phyloP scores from a whole-genome alignment of 2,888 invertebrate species.

The Apotomis turbidana region DNA sequence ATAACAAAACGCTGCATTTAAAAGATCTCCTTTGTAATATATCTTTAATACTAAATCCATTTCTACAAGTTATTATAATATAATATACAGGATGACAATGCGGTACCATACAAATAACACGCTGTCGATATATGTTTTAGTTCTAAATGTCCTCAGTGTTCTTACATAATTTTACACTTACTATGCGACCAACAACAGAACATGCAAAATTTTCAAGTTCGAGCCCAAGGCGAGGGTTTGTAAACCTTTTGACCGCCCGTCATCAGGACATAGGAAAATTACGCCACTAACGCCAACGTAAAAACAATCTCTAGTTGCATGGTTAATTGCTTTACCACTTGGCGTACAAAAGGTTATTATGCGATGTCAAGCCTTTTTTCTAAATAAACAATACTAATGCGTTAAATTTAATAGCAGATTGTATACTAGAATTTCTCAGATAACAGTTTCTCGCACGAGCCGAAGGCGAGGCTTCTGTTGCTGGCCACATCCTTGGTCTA shows the following conservation, averaged over 20 bases:
- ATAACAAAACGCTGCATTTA: no score
- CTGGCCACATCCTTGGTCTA: constrained; percentile 8
- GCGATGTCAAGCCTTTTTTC: no score
- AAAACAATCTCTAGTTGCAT: no score
- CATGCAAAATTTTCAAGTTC: background rate
- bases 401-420: no score
- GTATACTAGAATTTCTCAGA: no score
- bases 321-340: no score
- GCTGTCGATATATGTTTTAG: constrained; percentile 23
- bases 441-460: background rate
- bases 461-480: background rate
- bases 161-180: constrained; percentile 11
- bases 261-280: no score
- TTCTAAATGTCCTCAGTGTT: background rate
- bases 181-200: constrained; percentile 4
- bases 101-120: constrained; percentile 15
- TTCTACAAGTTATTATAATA: constrained; percentile 12
- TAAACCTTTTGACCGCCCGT: background rate
- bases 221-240: background rate
- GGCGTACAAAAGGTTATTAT: no score
- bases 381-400: no score
- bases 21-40: no score
- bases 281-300: no score
- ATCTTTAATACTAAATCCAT: background rate
- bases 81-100: constrained; percentile 15